Evolutionary conservation across 2,113 vertebrate species (phyloP).

Genomic region (Tachysurus vachellii): DNA sequence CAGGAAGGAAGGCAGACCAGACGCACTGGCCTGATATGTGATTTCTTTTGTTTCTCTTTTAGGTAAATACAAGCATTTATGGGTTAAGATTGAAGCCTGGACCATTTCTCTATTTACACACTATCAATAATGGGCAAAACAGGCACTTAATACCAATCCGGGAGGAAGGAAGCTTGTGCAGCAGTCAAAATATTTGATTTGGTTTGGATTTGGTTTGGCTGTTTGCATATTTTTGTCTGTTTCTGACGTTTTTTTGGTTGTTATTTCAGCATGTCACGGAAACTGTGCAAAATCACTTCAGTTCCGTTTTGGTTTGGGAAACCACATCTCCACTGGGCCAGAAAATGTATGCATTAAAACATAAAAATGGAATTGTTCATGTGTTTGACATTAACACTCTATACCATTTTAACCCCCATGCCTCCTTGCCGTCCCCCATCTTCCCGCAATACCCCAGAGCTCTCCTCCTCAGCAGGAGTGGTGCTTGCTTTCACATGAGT

Average conservation of each 20-base stretch:
- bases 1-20: conserved; percentile 53
- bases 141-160: conserved; percentile 31
- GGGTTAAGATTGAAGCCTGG: neutral
- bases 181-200: conserved; percentile 44
- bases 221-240: conserved; percentile 32
- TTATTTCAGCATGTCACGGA: neutral
- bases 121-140: conserved; percentile 10
- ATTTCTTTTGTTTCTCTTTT: conserved; percentile 29
- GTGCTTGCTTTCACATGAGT: conserved; percentile 55
- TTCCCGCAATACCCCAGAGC: conserved; percentile 60
- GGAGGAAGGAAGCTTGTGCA: conserved; percentile 32
- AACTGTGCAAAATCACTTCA: neutral
- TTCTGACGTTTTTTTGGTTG: conserved; percentile 1
- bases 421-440: conserved; percentile 20
- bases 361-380: conserved; percentile 14
- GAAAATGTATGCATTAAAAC: conserved; percentile 24
- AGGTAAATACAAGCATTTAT: conserved; percentile 37
- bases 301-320: conserved; percentile 1
- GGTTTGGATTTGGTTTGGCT: conserved; percentile 10
- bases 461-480: conserved; percentile 54
- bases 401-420: neutral
- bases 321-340: conserved; percentile 17
- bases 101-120: conserved; percentile 11
- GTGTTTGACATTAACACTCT: conserved; percentile 39
- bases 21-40: conserved; percentile 36